These are phyloP conservation scores for Plebejus argus DNA, from an alignment of 2,888 invertebrate genomes.

Conservation along the genomic window DNA sequence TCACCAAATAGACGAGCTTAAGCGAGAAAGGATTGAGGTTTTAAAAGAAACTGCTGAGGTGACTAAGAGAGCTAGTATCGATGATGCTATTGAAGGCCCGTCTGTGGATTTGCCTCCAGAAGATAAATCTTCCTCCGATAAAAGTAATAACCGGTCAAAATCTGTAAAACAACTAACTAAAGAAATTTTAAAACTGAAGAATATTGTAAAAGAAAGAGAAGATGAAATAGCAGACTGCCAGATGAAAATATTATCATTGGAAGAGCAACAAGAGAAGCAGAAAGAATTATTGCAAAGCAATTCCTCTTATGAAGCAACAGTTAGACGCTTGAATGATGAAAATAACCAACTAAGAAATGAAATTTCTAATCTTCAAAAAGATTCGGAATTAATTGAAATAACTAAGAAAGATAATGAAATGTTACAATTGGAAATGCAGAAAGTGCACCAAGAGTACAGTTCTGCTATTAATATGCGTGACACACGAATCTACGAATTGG, in stretches of 20 bases:
- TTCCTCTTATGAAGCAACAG: slow-evolving; percentile 62
- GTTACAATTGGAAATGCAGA: slow-evolving; percentile 62
- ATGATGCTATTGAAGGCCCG: slow-evolving; percentile 57
- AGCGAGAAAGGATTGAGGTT: slow-evolving; percentile 66
- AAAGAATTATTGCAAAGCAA: slow-evolving; percentile 59
- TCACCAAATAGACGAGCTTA: slow-evolving; percentile 69
- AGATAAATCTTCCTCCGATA: slow-evolving; percentile 63
- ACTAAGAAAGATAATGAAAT: slow-evolving; percentile 56
- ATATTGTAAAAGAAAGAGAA: slow-evolving; percentile 76
- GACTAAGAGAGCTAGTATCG: slow-evolving; percentile 56
- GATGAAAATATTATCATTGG: slow-evolving; percentile 75
- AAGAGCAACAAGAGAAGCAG: slow-evolving; percentile 74
- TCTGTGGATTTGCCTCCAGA: slow-evolving; percentile 61
- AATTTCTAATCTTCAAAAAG: slow-evolving; percentile 56
- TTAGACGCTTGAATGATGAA: slow-evolving; percentile 67
- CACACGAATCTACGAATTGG: slow-evolving; percentile 71
- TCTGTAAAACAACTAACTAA: slow-evolving; percentile 75
- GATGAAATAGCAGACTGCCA: slow-evolving; percentile 75
- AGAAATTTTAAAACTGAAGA: slow-evolving; percentile 76
- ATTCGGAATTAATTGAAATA: slow-evolving; percentile 55
- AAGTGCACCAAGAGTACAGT: slow-evolving; percentile 64
- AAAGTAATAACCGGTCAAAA: slow-evolving; percentile 64
- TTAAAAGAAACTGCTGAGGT: slow-evolving; percentile 68
- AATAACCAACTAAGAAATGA: slow-evolving; percentile 67
- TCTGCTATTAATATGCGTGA: slow-evolving; percentile 65